Conservation (phyloP, 2,888 invertebrate genomes). For the Penaeus monodon region DNA sequence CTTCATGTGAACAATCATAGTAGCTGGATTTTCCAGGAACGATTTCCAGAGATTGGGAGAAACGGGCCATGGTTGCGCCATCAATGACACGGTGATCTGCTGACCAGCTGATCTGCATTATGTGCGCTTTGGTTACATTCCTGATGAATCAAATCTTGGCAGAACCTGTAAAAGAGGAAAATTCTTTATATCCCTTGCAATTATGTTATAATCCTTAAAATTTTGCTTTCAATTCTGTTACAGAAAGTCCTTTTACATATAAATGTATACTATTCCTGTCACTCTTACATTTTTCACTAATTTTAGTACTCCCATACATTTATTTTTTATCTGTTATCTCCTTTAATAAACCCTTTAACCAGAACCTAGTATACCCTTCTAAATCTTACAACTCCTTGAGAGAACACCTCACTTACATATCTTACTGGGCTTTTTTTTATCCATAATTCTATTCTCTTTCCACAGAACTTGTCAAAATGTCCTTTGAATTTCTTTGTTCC, state of each 20-base stretch:
- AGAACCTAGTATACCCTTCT: too few relatives aligned
- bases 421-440: too few relatives aligned
- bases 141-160: slow-evolving; percentile 83
- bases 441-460: too few relatives aligned
- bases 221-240: neutral
- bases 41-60: slow-evolving; percentile 90
- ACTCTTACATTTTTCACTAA: too few relatives aligned
- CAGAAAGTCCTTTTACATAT: neutral
- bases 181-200: neutral
- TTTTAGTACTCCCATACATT: too few relatives aligned
- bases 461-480: too few relatives aligned
- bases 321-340: too few relatives aligned
- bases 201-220: neutral
- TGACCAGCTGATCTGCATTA: slow-evolving; percentile 92
- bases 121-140: slow-evolving; percentile 81
- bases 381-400: too few relatives aligned
- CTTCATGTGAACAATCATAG: slow-evolving; percentile 72
- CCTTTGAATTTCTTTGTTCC: too few relatives aligned
- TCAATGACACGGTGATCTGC: slow-evolving; percentile 98
- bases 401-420: too few relatives aligned
- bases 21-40: slow-evolving; percentile 87
- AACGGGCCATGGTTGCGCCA: slow-evolving; percentile 95
- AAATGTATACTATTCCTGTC: neutral
- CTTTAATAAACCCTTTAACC: too few relatives aligned
- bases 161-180: slow-evolving; percentile 37